A percentile compares a stretch with the other conserved stretches of the same genome.
phyloP scores from a whole-genome alignment of 2,113 vertebrate species.

The Malurus melanocephalus region DNA sequence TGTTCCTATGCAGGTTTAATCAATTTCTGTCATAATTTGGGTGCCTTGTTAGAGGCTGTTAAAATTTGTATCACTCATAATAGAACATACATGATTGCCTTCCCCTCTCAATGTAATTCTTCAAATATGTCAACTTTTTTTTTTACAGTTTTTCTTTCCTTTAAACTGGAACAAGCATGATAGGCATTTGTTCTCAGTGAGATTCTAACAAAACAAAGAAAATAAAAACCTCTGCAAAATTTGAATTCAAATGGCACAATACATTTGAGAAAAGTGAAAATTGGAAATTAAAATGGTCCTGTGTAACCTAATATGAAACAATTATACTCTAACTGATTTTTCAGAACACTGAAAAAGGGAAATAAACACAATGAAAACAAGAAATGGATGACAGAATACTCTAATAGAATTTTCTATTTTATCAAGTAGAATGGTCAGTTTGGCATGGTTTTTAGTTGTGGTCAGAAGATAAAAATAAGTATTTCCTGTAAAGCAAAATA shows the following conservation, averaged over 20 bases:
- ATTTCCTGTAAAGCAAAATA: neutral
- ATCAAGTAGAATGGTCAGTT: neutral
- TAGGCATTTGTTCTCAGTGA: neutral
- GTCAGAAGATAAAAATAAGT: neutral
- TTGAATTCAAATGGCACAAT: neutral
- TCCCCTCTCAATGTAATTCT: neutral
- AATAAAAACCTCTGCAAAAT: neutral
- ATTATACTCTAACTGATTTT: constrained; percentile 16
- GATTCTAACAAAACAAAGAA: neutral
- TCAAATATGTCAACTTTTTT: neutral
- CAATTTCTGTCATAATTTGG: neutral
- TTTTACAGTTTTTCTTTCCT: neutral
- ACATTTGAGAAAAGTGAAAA: neutral
- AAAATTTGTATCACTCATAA: neutral
- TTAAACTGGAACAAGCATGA: neutral
- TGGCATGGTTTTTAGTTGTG: neutral
- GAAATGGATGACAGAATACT: neutral
- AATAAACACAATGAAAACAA: neutral
- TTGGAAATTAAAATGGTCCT: neutral
- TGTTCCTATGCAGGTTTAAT: neutral
- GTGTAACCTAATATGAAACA: neutral
- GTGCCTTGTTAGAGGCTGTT: neutral
- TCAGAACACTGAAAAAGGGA: neutral
- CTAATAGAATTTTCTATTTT: neutral
- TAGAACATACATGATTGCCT: neutral